These are phyloP conservation scores for Rousettus leschenaultii DNA, from an alignment of 2,113 vertebrate species.

Conservation along the genomic window DNA sequence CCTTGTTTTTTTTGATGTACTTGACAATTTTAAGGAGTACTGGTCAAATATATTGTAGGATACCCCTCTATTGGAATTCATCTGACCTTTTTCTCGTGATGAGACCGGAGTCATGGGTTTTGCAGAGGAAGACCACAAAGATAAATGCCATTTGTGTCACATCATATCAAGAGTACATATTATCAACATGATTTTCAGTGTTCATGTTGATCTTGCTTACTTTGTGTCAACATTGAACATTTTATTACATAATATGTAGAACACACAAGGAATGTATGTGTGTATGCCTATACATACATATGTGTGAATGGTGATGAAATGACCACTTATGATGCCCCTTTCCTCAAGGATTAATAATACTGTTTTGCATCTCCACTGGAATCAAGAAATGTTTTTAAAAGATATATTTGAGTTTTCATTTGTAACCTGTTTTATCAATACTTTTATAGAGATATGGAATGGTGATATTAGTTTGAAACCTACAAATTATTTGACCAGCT, in stretches of 20 bases:
- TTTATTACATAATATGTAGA: background rate
- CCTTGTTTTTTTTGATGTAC: background rate
- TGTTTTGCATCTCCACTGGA: background rate
- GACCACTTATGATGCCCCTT: background rate
- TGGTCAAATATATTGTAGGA: background rate
- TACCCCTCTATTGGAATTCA: background rate
- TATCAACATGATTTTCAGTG: background rate
- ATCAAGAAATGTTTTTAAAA: background rate
- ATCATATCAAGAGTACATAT: background rate
- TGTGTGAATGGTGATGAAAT: background rate
- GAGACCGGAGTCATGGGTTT: background rate
- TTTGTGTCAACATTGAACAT: background rate
- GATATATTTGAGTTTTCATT: background rate
- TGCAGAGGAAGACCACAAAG: background rate
- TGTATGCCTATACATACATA: background rate
- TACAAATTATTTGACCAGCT: background rate
- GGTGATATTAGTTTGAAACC: background rate
- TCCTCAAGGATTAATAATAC: background rate
- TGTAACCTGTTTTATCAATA: background rate
- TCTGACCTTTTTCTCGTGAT: background rate
- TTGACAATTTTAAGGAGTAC: background rate
- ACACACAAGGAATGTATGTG: background rate
- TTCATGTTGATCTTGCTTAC: background rate
- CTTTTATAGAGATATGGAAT: background rate
- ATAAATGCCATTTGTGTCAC: background rate